phyloP scores from a whole-genome alignment of 2,113 vertebrate species.

The Rana temporaria region DNA sequence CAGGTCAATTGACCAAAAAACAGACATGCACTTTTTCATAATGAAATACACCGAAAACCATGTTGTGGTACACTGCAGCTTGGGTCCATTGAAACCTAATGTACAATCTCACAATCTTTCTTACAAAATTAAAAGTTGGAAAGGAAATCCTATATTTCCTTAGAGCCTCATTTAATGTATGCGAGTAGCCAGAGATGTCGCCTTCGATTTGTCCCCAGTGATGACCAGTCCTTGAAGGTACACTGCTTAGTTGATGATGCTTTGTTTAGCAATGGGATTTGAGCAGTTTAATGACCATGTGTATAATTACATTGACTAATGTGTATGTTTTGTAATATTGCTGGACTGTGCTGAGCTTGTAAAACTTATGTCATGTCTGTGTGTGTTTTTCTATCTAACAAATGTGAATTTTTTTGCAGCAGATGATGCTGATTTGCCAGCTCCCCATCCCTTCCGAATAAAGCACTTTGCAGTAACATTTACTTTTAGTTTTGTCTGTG shows the following conservation, averaged over 20 bases:
- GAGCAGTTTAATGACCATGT: background rate
- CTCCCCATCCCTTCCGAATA: slow-evolving; percentile 23
- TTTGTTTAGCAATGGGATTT: background rate
- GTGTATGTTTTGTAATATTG: slow-evolving; percentile 40
- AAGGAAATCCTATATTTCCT: too few relatives aligned
- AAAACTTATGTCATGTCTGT: slow-evolving; percentile 26
- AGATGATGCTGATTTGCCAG: slow-evolving; percentile 21
- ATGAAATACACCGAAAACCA: too few relatives aligned
- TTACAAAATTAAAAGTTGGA: too few relatives aligned
- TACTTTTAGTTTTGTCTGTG: background rate
- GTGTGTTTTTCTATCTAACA: slow-evolving; percentile 21
- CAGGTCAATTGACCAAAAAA: too few relatives aligned
- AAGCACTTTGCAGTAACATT: slow-evolving; percentile 52
- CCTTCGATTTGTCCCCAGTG: background rate
- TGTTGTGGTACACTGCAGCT: too few relatives aligned
- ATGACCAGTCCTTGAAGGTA: background rate
- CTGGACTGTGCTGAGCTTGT: slow-evolving; percentile 46
- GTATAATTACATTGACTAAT: slow-evolving; percentile 1
- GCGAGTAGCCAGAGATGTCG: background rate
- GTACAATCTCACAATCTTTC: too few relatives aligned
- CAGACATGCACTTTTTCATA: too few relatives aligned
- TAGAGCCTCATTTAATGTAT: too few relatives aligned
- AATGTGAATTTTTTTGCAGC: slow-evolving; percentile 54
- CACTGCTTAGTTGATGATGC: background rate
- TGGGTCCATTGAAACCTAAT: too few relatives aligned